Percentiles rank a stretch among this genome's conserved stretches.
These are phyloP conservation scores for Ichneumon xanthorius DNA, from an alignment of 2,888 invertebrate species.

Conservation along the genomic window DNA sequence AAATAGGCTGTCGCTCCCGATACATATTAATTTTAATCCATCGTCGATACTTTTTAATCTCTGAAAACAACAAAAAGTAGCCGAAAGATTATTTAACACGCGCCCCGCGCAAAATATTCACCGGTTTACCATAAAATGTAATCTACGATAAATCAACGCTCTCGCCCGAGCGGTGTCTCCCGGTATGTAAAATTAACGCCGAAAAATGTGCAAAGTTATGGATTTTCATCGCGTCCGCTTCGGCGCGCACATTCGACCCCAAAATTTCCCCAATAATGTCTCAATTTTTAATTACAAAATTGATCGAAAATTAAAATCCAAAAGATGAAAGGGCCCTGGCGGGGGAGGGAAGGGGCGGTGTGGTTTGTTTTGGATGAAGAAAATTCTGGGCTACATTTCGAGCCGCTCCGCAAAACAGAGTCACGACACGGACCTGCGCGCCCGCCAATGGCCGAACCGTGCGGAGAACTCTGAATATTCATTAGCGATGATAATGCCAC, in stretches of 20 bases:
- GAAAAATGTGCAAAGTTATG: slow-evolving; percentile 31
- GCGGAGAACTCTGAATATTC: slow-evolving; percentile 81
- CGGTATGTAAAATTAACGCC: background rate
- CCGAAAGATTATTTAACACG: background rate
- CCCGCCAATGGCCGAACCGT: slow-evolving; percentile 75
- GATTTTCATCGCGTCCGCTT: slow-evolving; percentile 18
- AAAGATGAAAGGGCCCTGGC: background rate
- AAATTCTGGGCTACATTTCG: slow-evolving; percentile 9
- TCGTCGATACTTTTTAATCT: background rate
- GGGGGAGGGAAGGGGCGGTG: background rate
- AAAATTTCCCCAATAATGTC: background rate
- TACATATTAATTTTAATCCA: background rate
- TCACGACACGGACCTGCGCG: slow-evolving; percentile 75
- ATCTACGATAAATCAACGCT: slow-evolving; percentile 21
- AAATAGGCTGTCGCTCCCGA: background rate
- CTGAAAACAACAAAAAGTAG: background rate
- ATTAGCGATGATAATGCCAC: slow-evolving; percentile 80
- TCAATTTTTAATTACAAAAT: slow-evolving; percentile 51
- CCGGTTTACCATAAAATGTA: background rate
- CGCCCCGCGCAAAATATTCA: slow-evolving; percentile 18
- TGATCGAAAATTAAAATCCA: slow-evolving; percentile 4
- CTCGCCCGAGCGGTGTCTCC: background rate
- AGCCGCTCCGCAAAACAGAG: slow-evolving; percentile 62
- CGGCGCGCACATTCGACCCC: background rate
- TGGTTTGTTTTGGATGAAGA: slow-evolving; percentile 14